These are phyloP conservation scores for Drosophila kanekoi DNA, from an alignment of 2,888 invertebrate species.

Conservation along the genomic window DNA sequence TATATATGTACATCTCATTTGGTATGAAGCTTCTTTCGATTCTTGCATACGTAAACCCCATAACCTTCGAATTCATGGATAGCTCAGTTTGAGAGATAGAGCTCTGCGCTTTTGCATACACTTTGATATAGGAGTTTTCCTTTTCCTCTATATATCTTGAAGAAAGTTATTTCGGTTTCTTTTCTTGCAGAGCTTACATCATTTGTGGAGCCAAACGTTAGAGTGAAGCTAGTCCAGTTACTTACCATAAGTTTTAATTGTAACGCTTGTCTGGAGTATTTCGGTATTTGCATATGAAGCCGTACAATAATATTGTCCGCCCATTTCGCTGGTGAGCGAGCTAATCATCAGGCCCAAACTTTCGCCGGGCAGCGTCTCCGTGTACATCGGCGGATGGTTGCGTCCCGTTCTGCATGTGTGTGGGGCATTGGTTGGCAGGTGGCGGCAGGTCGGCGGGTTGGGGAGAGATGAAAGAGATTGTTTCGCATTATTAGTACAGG, in stretches of 20 bases:
- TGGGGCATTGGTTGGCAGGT: background rate
- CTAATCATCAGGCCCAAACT: slow-evolving; percentile 91
- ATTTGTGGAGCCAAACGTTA: too few relatives aligned
- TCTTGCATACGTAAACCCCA: too few relatives aligned
- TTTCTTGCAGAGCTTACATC: too few relatives aligned
- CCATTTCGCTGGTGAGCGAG: slow-evolving; percentile 90
- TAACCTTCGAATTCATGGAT: too few relatives aligned
- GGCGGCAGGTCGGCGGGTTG: slow-evolving; percentile 2
- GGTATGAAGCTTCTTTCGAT: too few relatives aligned
- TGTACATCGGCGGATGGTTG: slow-evolving; percentile 88
- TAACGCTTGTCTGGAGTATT: slow-evolving; percentile 88
- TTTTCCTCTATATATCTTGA: too few relatives aligned
- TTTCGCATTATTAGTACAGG: slow-evolving; percentile 42
- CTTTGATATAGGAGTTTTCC: too few relatives aligned
- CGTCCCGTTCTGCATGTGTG: slow-evolving; percentile 76
- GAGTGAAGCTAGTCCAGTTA: slow-evolving; percentile 48
- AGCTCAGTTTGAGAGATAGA: too few relatives aligned
- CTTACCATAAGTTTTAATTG: slow-evolving; percentile 91
- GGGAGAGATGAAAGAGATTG: slow-evolving; percentile 25
- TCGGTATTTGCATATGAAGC: slow-evolving; percentile 92
- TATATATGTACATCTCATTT: too few relatives aligned
- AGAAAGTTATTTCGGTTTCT: too few relatives aligned
- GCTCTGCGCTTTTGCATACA: too few relatives aligned
- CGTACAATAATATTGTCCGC: slow-evolving; percentile 92
- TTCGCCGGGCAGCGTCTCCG: slow-evolving; percentile 88